Evolutionary conservation across 37 sponge, comb jelly and placozoan species (phyloP), one percentile per base, ranked within the genome.

Genomic region (Amphimedon queenslandica): DNA sequence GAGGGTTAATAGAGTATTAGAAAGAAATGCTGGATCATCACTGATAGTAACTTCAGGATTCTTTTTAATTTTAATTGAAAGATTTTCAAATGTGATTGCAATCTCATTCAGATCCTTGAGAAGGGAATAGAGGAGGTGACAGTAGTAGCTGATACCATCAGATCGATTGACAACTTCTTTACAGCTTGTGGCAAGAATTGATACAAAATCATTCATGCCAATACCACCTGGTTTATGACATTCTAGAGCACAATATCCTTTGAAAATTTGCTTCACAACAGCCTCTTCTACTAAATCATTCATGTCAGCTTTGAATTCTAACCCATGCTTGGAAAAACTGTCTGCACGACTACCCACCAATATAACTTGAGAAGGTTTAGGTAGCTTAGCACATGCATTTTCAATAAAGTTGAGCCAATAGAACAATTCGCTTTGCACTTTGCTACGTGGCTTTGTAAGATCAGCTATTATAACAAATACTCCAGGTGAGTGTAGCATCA

Each of bases 331-430:
- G 6, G 10, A 43, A 27, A 32, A 1, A n/a, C 47, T 21, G 33
- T 24, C 47, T 28, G 30, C 55, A 16, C 25, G 3, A 28, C 72
- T 71, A 28, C 53, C 53, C 11, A 71, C 37, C 32, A 51, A 37
- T 13, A 71, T 34, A 47, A 47, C 28, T 28, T 47, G 31, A 2
- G 55, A 51, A n/a, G 13, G 8, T 47, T 8, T 47, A 8, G 1
- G 30, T 16, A 25, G 53, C 28, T 4, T 51, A 47, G 13, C n/a
- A n/a, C n/a, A n/a, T n/a, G n/a, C n/a, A n/a, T n/a, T n/a, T n/a
- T n/a, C n/a, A n/a, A n/a, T n/a, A 32, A 71, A 71, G 6, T 42
- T 43, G 31, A 43, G 47, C 72, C 72, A 71, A 27, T 55, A 71
- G 30, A 55, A 32, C 18, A 71, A 36, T n/a, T 20, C 10, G 32